phyloP scores from a whole-genome alignment of 2,113 vertebrate species.

The Engraulis encrasicolus region DNA sequence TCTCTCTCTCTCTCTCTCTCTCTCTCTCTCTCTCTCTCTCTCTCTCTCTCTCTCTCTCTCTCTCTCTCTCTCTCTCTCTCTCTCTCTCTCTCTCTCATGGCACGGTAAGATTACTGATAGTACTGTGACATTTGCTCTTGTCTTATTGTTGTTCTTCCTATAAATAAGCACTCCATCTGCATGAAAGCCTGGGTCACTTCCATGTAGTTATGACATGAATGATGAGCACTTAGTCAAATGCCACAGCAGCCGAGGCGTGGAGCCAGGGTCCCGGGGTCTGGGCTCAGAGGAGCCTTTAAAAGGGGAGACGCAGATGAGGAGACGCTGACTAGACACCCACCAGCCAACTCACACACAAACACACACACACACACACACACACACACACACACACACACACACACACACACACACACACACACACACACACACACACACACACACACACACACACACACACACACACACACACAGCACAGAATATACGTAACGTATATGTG shows the following conservation, averaged over 20 bases:
- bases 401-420: too few species aligned
- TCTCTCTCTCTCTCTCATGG: background rate
- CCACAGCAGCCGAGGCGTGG: background rate
- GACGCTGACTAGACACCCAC: background rate
- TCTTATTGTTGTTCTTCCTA: background rate
- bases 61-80: background rate
- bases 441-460: too few species aligned
- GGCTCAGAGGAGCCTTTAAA: background rate
- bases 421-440: too few species aligned
- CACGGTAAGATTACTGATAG: background rate
- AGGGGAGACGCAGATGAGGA: background rate
- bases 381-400: background rate
- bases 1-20: too few species aligned
- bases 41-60: too few species aligned
- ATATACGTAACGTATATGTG: too few species aligned
- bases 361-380: background rate
- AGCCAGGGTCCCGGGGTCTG: background rate
- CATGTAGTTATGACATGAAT: constrained; percentile 5
- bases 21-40: too few species aligned
- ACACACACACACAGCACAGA: too few species aligned
- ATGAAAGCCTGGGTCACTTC: too few species aligned
- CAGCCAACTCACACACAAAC: background rate
- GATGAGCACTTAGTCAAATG: constrained; percentile 24
- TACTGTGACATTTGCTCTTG: constrained; percentile 23
- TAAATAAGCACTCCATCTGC: background rate